phyloP scores from a whole-genome alignment of 2,888 invertebrate genomes.

The Euzophera pinguis region DNA sequence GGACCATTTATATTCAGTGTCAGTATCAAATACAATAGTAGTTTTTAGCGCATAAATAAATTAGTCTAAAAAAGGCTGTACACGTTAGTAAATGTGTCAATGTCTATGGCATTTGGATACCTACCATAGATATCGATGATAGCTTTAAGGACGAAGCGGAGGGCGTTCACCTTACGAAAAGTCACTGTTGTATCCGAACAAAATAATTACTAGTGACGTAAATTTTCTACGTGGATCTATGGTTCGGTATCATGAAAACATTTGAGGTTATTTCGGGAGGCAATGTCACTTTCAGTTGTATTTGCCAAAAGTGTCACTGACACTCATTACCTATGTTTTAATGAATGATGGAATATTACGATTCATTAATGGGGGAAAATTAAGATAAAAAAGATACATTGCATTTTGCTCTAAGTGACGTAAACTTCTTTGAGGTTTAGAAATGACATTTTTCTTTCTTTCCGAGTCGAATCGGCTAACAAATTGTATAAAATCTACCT shows the following conservation, averaged over 20 bases:
- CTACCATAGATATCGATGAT: neutral
- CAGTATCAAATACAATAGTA: conserved; percentile 36
- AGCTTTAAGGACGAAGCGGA: neutral
- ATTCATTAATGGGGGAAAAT: neutral
- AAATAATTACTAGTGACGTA: conserved; percentile 28
- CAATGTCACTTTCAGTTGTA: conserved; percentile 55
- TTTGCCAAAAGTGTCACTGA: conserved; percentile 59
- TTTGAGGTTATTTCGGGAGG: conserved; percentile 46
- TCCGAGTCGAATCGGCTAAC: no score
- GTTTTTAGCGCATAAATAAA: conserved; percentile 47
- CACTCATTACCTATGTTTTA: conserved; percentile 21
- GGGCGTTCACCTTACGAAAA: conserved; percentile 27
- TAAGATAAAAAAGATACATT: no score
- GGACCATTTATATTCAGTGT: conserved; percentile 37
- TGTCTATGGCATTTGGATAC: neutral
- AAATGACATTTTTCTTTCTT: no score
- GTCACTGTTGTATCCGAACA: conserved; percentile 22
- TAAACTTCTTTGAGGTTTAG: no score
- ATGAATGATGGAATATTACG: conserved; percentile 6
- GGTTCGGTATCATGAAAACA: conserved; percentile 27
- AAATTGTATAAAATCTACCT: no score
- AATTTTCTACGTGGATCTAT: conserved; percentile 20
- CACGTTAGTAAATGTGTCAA: conserved; percentile 20
- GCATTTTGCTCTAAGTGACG: no score
- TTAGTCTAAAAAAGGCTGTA: conserved; percentile 44